Evolutionary conservation across 1,140 invertebrate genomes (phyloP).

Genomic region (Hyphantria cunea): DNA sequence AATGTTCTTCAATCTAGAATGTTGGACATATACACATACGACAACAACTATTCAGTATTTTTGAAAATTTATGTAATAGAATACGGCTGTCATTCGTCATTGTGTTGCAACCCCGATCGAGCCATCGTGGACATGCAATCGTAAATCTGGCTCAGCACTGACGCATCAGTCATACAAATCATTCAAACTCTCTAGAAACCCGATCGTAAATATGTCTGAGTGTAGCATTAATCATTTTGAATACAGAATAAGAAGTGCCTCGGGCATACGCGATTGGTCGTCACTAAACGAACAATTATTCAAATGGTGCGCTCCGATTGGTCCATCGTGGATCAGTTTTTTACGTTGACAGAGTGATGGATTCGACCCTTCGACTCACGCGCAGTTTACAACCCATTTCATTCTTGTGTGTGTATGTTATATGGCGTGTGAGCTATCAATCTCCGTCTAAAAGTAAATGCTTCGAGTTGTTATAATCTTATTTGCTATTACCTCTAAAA

Average conservation of each 20-base stretch:
- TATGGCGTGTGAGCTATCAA: conserved; percentile 39
- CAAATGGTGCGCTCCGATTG: conserved; percentile 63
- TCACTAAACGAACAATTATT: conserved; percentile 68
- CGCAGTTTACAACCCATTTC: conserved; percentile 48
- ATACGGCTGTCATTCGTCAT: conserved; percentile 42
- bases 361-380: conserved; percentile 70
- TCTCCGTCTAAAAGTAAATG: conserved; percentile 34
- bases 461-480: conserved; percentile 22
- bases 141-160: conserved; percentile 59
- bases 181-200: conserved; percentile 64
- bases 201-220: conserved; percentile 63
- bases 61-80: conserved; percentile 42
- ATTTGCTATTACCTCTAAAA: conserved; percentile 14
- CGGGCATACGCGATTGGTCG: conserved; percentile 62
- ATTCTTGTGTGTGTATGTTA: conserved; percentile 44
- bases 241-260: conserved; percentile 56
- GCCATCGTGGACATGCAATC: conserved; percentile 57
- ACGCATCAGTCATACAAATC: conserved; percentile 63
- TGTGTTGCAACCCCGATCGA: conserved; percentile 32
- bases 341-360: conserved; percentile 65
- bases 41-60: conserved; percentile 40
- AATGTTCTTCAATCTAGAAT: conserved; percentile 21
- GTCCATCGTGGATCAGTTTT: conserved; percentile 53
- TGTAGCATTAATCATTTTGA: conserved; percentile 68
- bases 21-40: conserved; percentile 25